phyloP scores from a whole-genome alignment of 2,888 invertebrate genomes.

The Ormyrus nitidulus region DNA sequence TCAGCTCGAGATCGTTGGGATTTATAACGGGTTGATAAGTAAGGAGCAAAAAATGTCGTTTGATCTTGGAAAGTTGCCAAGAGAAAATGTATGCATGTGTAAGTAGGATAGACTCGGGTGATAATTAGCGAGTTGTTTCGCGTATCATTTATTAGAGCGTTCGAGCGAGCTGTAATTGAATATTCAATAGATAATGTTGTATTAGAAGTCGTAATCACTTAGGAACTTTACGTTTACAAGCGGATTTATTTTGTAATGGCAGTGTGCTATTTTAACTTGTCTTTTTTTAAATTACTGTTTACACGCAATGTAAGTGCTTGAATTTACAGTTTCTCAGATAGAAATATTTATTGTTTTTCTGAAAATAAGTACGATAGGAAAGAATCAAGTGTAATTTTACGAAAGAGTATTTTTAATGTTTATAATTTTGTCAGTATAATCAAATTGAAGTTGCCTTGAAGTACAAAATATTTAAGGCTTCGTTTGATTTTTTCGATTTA shows the following conservation, averaged over 20 bases:
- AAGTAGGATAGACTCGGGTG: neutral
- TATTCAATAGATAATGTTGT: constrained; percentile 35
- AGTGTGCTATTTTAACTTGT: no score
- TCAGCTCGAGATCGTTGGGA: constrained; percentile 4
- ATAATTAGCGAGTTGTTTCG: constrained; percentile 28
- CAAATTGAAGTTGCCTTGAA: no score
- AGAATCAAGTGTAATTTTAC: no score
- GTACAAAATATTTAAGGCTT: no score
- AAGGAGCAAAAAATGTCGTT: neutral
- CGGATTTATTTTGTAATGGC: neutral
- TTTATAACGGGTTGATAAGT: neutral
- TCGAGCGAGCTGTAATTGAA: constrained; percentile 15
- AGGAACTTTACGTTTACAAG: constrained; percentile 8
- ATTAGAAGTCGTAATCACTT: neutral
- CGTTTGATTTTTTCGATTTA: no score
- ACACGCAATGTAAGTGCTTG: no score
- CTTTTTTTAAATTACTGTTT: no score
- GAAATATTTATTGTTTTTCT: no score
- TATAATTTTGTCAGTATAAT: no score
- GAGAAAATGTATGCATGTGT: constrained; percentile 17
- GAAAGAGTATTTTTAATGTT: neutral
- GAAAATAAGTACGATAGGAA: no score
- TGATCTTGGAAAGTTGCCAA: constrained; percentile 32
- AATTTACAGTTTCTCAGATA: no score
- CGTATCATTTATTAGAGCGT: constrained; percentile 28